Base-by-base conservation (phyloP, 2,888 invertebrate species). In the Lasius fuliginosus region DNA sequence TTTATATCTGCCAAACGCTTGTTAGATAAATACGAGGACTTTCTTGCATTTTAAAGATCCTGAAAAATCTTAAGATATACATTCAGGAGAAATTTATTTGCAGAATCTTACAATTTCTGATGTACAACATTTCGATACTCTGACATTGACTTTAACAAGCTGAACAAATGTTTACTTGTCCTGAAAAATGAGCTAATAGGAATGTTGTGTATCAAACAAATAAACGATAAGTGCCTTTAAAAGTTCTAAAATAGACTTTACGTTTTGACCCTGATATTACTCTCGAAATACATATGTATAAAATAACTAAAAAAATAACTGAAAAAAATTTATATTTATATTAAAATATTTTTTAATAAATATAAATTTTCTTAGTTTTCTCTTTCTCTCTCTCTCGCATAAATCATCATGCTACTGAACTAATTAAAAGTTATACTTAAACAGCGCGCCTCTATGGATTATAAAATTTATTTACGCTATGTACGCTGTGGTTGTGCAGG, bases 301-400 rank as follows among this genome's bases (percentile, higher is more conserved):
- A 69, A n/a, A 30, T 60, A 2, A 75, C 4, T n/a, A n/a, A 36
- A 56, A n/a, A 23, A 30, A 46, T 0, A n/a, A 33, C 6, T 65
- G 15, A 23, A 53, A 53, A 53, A 76, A 11, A 23, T 64, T 76
- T 23, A 49, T 18, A 15, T 33, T 64, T 64, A 53, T n/a, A 53
- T 64, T 64, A 8, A 74, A 62, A 40, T 46, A 30, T n/a, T 36
- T 6, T 36, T 36, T 15, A 71, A 33, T 65, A 65, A 58, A 73
- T 12, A 42, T 42, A 36, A 40, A 60, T 42, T 60, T 18, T 23
- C 18, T 18, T 8, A 6, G 4, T 18, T 49, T 49, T 49, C 1
- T 46, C 46, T 49, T 4, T 49, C 15, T 33, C 11, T 75, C 40
- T 15, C 1, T 67, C 12, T 69, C n/a, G 8, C 12, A 49, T 53